A percentile compares a stretch with the other conserved stretches of the same genome.
Conservation (phyloP, 2,797 vertebrate genomes). For the Myotis planiceps region DNA sequence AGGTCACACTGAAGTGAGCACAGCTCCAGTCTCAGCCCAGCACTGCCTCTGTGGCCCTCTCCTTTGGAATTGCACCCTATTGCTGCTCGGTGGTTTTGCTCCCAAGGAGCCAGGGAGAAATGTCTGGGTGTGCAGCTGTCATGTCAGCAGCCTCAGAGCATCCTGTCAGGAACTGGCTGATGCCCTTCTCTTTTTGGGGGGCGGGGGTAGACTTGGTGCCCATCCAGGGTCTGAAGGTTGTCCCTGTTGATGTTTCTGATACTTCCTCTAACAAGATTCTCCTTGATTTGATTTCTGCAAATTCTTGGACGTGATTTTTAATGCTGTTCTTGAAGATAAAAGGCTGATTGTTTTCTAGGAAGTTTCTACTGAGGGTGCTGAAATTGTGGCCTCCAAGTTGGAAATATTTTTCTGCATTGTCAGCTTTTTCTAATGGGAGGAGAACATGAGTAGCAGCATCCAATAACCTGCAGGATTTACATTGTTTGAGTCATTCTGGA, state of each 20-base stretch:
- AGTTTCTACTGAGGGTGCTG: conserved; percentile 69
- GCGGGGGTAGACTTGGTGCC: background rate
- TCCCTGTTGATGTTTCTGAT: conserved; percentile 43
- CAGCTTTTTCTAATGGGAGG: conserved; percentile 45
- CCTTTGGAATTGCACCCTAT: conserved; percentile 9
- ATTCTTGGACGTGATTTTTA: conserved; percentile 55
- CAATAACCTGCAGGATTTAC: conserved; percentile 35
- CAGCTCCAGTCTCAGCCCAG: background rate
- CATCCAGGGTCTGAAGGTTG: background rate
- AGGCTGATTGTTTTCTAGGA: conserved; percentile 78
- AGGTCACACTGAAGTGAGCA: conserved; percentile 66
- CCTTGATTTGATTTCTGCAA: conserved; percentile 55
- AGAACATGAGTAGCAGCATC: background rate
- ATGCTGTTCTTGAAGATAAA: conserved; percentile 64
- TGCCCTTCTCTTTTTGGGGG: background rate
- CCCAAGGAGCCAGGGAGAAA: background rate
- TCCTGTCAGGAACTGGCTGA: conserved; percentile 1
- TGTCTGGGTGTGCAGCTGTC: background rate
- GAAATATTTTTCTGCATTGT: conserved; percentile 28
- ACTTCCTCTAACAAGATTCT: conserved; percentile 53
- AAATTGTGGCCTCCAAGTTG: conserved; percentile 55
- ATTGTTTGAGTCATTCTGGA: background rate
- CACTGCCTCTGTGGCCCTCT: background rate
- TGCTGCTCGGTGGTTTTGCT: conserved; percentile 29
- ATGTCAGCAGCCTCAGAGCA: background rate